Conservation (phyloP, 1,140 invertebrate species). For the Ylistrum balloti region DNA sequence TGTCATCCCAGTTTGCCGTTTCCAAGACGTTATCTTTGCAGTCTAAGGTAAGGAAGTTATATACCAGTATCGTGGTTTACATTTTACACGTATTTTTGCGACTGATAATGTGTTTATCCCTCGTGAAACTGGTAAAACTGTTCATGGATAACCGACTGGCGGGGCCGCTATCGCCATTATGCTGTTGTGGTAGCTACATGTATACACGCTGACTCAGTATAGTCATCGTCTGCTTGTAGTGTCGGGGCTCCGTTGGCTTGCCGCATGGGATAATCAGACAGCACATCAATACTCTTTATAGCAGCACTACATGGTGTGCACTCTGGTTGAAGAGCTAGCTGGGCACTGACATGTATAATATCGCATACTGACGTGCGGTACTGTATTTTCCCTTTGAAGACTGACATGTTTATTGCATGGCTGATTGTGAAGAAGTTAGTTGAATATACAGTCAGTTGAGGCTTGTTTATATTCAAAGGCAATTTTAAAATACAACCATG, state of each 20-base stretch:
- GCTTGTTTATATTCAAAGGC: background rate
- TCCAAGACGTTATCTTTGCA: background rate
- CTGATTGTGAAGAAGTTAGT: background rate
- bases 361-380: no score
- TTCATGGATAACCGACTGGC: background rate
- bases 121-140: background rate
- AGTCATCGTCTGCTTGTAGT: constrained; percentile 9
- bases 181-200: constrained; percentile 7
- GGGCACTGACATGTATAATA: background rate
- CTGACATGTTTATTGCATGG: background rate
- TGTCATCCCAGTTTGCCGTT: background rate
- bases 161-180: constrained; percentile 22
- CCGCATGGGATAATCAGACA: constrained; percentile 24
- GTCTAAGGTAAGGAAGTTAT: background rate
- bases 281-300: constrained; percentile 39
- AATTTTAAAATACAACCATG: background rate
- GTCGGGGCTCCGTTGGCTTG: background rate
- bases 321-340: background rate
- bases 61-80: background rate
- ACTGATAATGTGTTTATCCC: background rate
- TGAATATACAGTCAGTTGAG: no score
- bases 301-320: background rate
- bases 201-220: background rate
- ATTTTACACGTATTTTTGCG: background rate
- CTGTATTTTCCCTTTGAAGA: background rate